Base-by-base conservation (phyloP, 2,113 vertebrate species). In the western clawed frog (Xenopus tropicalis) region DNA sequence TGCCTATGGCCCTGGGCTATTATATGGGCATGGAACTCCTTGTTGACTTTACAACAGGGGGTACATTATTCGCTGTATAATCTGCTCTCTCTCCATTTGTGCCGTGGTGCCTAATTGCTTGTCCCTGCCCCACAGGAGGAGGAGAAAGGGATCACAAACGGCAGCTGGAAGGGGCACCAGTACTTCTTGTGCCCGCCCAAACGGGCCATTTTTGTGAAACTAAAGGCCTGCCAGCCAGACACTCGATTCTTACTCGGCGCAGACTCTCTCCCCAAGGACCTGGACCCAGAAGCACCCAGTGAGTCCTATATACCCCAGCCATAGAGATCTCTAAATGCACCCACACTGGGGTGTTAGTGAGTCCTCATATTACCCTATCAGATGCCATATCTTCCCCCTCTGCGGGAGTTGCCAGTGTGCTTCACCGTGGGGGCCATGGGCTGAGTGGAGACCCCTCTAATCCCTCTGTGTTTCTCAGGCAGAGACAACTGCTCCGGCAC, bases 181-280 rank as follows among this genome's bases (percentile, higher is more conserved):
- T 84, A 84, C 61, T 96, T 96, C 80, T 3, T 0, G 0, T 96
- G 94, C 0, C 80, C 86, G 0, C 42, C 83, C 0, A 88, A 79
- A 66, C 85, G 85, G 0, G 93, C 90, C 17, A 81, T 96, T 59
- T 96, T 96, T 0, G 84, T 96, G 19, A 92, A 83, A 83, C 78
- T 92, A 11, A 78, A 69, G 0, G 88, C 84, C 37, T 95, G 93
- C 78, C 90, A 81, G 3, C 91, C 91, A 0, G 93, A 93, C 58
- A 43, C 83, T 0, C 89, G 92, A 17, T 93, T 94, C 80, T 85
- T 83, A 62, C 0, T 42, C 21, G 0, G 48, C 0, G 16, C 0
- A 0, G 44, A 14, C 20, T 0, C 9, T 51, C 0, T 12, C 1
- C 43, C 65, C 1, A 68, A 24, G 43, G 59, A 43, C 20, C 17